These are phyloP conservation scores for Chloroclystis v-ata DNA, from an alignment of 2,888 invertebrate genomes.

Conservation along the genomic window DNA sequence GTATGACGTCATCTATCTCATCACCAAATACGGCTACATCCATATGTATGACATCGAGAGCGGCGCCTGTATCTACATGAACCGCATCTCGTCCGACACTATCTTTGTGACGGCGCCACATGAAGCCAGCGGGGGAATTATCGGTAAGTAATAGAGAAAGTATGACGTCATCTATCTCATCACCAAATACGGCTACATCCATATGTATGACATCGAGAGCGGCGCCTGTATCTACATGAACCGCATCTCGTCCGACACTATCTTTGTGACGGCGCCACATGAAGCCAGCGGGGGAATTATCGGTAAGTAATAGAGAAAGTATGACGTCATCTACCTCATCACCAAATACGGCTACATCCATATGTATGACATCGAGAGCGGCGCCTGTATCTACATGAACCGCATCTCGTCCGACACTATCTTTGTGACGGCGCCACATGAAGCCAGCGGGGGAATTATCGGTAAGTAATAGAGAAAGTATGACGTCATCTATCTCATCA, in stretches of 20 bases:
- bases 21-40: constrained; percentile 99
- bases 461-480: constrained; percentile 93
- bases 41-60: constrained; percentile 99
- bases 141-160: constrained; percentile 86
- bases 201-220: constrained; percentile 98
- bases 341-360: constrained; percentile 99
- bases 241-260: constrained; percentile 97
- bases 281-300: constrained; percentile 97
- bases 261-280: constrained; percentile 98
- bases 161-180: constrained; percentile 98
- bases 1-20: constrained; percentile 97
- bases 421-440: constrained; percentile 98
- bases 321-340: constrained; percentile 97
- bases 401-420: constrained; percentile 98
- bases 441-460: constrained; percentile 96
- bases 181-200: constrained; percentile 99
- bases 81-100: constrained; percentile 98
- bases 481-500: constrained; percentile 98
- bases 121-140: constrained; percentile 96
- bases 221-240: constrained; percentile 99
- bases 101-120: constrained; percentile 99
- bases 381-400: constrained; percentile 99
- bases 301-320: constrained; percentile 86
- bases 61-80: constrained; percentile 98
- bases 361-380: constrained; percentile 88